Percentiles rank a stretch among this genome's conserved stretches.
Conservation (phyloP, 2,797 vertebrate species). For the Peromyscus attwateri region DNA sequence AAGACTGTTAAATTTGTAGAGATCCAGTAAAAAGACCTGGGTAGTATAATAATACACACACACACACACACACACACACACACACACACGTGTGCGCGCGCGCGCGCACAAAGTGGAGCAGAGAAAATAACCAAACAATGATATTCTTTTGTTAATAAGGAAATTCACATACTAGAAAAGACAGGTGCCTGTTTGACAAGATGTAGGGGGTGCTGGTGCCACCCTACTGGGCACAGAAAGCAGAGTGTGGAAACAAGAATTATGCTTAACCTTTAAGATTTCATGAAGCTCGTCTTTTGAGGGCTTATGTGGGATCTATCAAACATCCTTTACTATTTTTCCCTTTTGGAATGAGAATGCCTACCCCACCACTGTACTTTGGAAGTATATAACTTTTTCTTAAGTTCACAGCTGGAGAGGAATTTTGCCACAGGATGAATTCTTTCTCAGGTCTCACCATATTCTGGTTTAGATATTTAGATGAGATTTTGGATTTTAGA, state of each 20-base stretch:
- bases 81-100: neutral
- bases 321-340: neutral
- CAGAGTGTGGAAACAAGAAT: neutral
- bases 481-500: constrained; percentile 2
- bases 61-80: too few species aligned
- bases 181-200: neutral
- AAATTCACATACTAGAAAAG: neutral
- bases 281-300: neutral
- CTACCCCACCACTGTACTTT: neutral
- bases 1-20: neutral
- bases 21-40: neutral
- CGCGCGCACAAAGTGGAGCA: neutral
- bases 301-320: neutral
- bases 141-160: neutral
- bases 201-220: neutral
- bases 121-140: constrained; percentile 42
- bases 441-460: neutral
- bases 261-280: neutral
- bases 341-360: neutral
- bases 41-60: neutral
- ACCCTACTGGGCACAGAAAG: neutral
- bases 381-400: neutral
- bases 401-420: neutral
- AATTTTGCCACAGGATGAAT: constrained; percentile 1
- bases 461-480: neutral